These are phyloP conservation scores for Lathamus discolor DNA, from an alignment of 2,113 vertebrate species.

Conservation along the genomic window DNA sequence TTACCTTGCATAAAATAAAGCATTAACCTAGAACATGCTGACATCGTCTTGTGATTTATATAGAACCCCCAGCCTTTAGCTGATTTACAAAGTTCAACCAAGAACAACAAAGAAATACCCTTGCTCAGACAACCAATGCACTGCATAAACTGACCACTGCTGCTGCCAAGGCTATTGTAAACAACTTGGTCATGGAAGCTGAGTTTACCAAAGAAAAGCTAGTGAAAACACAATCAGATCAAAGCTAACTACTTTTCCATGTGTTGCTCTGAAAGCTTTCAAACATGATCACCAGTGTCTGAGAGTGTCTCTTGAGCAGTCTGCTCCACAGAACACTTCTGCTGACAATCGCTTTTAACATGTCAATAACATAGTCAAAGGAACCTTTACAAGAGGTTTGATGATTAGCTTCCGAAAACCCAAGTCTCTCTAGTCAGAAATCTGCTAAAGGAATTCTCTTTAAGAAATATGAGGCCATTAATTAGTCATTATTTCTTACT, in stretches of 20 bases:
- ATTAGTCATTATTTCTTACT: neutral
- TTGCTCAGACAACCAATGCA: neutral
- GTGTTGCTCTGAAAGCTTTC: neutral
- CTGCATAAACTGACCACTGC: neutral
- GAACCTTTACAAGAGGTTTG: neutral
- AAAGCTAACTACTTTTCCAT: neutral
- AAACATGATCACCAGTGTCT: neutral
- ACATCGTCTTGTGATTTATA: neutral
- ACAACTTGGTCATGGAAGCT: neutral
- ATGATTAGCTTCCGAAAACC: neutral
- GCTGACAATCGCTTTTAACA: neutral
- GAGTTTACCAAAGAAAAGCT: neutral
- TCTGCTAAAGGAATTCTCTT: neutral
- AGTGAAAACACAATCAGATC: neutral
- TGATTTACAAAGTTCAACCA: neutral
- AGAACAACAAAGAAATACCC: neutral
- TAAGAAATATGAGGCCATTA: neutral
- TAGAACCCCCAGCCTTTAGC: neutral
- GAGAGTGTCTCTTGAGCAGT: neutral
- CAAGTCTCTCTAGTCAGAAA: neutral
- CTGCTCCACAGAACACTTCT: neutral
- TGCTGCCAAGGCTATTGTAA: neutral
- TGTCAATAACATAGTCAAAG: neutral
- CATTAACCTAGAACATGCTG: neutral
- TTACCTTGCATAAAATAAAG: neutral